Evolutionary conservation across 2,113 vertebrate species (phyloP).

Genomic region (Podiceps cristatus): DNA sequence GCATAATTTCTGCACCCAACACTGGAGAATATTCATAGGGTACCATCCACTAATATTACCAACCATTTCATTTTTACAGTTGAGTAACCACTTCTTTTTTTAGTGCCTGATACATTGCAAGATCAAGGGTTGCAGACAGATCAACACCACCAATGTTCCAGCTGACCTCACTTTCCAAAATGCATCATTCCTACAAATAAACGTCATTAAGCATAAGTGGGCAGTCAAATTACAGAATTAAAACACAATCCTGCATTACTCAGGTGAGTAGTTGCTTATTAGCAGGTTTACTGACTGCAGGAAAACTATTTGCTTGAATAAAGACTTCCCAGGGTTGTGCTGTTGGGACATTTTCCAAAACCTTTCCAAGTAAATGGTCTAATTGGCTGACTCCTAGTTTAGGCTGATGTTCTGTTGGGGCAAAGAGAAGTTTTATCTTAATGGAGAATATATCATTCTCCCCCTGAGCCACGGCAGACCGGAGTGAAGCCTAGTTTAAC

Average conservation of each 20-base stretch:
- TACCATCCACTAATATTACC: neutral
- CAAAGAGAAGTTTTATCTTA: neutral
- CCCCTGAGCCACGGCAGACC: neutral
- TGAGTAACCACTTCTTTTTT: neutral
- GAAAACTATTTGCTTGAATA: neutral
- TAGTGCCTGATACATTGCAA: neutral
- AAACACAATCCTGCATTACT: neutral
- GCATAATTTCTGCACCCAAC: neutral
- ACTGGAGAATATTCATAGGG: neutral
- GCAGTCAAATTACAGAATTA: neutral
- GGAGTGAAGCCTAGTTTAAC: neutral
- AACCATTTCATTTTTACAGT: neutral
- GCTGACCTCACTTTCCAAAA: conserved; percentile 45
- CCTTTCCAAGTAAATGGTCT: neutral
- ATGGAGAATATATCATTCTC: neutral
- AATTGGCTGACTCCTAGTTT: neutral
- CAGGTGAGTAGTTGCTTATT: neutral
- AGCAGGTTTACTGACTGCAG: neutral
- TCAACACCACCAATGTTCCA: neutral
- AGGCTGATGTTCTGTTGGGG: neutral
- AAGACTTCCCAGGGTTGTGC: neutral
- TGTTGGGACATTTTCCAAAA: neutral
- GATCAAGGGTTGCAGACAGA: conserved; percentile 27
- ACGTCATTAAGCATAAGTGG: neutral
- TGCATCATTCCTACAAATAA: neutral